Conservation (phyloP, 1,140 invertebrate genomes). For the Drosophila biarmipes region DNA sequence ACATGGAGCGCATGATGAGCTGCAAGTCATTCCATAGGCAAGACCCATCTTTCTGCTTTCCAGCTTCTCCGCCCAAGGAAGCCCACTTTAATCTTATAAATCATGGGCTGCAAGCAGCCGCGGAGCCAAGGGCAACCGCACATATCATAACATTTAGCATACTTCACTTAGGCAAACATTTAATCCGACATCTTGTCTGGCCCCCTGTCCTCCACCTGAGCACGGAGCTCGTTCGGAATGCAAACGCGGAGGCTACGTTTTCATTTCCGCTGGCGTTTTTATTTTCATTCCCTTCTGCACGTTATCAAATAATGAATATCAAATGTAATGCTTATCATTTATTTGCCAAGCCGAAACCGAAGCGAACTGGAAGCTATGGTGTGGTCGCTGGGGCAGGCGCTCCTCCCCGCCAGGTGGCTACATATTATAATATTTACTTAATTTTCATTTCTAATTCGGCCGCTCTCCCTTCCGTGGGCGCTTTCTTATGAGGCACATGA, state of each 20-base stretch:
- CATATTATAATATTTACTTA: constrained; percentile 84
- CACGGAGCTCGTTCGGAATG: constrained; percentile 1
- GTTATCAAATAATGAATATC: constrained; percentile 85
- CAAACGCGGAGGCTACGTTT: constrained; percentile 42
- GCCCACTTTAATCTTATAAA: constrained; percentile 72
- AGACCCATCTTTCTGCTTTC: constrained; percentile 13
- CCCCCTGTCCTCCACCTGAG: constrained; percentile 5
- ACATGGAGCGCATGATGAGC: constrained; percentile 22
- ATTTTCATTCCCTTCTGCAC: constrained; percentile 80
- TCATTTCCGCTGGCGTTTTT: constrained; percentile 82
- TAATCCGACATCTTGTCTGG: constrained; percentile 67
- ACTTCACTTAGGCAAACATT: constrained; percentile 81
- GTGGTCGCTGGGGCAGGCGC: background rate
- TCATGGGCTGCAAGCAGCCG: constrained; percentile 40
- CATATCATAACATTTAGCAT: constrained; percentile 79
- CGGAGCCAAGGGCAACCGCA: constrained; percentile 20
- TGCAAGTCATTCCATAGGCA: constrained; percentile 44
- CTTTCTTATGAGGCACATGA: constrained; percentile 38
- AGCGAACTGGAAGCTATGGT: constrained; percentile 16
- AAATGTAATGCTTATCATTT: constrained; percentile 85
- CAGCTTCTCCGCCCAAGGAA: background rate
- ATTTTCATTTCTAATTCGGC: constrained; percentile 80
- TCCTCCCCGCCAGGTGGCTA: constrained; percentile 41
- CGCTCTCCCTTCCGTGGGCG: background rate
- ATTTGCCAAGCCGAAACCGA: constrained; percentile 76